These are phyloP conservation scores for Taxidea taxus DNA, from an alignment of 2,113 vertebrate genomes.

Conservation along the genomic window DNA sequence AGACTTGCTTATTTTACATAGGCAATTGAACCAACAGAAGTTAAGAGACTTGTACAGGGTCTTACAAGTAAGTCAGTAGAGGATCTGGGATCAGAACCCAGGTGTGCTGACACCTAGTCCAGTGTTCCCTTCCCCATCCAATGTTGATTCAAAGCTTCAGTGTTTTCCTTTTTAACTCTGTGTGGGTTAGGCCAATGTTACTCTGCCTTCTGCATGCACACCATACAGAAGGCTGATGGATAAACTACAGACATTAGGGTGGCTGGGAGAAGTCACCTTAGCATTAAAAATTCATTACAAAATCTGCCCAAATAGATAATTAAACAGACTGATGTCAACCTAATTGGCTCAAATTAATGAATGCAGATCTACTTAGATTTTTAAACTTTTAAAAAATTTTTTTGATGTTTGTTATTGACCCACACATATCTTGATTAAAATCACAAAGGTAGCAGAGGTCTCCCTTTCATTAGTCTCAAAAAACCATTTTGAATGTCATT, in stretches of 20 bases:
- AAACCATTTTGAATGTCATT: slow-evolving; percentile 18
- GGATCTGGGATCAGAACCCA: background rate
- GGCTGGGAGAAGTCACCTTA: slow-evolving; percentile 16
- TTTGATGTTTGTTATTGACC: slow-evolving; percentile 28
- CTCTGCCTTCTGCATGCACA: background rate
- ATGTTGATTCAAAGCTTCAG: background rate
- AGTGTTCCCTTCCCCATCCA: background rate
- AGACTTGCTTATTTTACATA: background rate
- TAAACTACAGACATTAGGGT: background rate
- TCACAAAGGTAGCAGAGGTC: background rate
- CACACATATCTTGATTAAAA: background rate
- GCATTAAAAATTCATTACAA: slow-evolving; percentile 50
- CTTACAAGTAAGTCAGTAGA: background rate
- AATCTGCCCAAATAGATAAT: slow-evolving; percentile 36
- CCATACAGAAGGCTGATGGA: background rate
- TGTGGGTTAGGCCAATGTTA: background rate
- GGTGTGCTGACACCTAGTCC: background rate
- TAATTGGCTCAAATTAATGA: slow-evolving; percentile 53
- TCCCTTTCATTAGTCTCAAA: slow-evolving; percentile 17
- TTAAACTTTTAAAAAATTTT: background rate
- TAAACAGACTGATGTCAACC: slow-evolving; percentile 25
- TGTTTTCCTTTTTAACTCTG: background rate
- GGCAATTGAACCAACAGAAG: background rate
- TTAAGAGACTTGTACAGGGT: background rate
- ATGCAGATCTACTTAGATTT: background rate